Conservation (phyloP, 2,113 vertebrate species). For the Toxotes chatareus region DNA sequence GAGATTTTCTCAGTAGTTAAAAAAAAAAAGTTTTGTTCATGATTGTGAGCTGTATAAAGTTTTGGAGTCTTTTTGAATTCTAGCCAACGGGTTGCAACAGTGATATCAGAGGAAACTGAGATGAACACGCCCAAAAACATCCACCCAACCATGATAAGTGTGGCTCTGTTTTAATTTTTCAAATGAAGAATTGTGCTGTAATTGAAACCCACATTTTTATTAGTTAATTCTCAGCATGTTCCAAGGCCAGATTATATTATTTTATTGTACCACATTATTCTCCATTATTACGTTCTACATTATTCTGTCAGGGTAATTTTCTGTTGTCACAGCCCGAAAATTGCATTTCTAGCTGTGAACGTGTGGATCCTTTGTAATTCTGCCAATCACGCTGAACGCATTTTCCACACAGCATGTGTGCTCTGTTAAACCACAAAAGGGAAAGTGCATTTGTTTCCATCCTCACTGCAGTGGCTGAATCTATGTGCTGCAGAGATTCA, state of each 20-base stretch:
- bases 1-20: no score
- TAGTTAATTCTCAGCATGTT: neutral
- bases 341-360: conserved; percentile 14
- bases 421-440: conserved; percentile 8
- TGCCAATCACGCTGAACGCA: neutral
- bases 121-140: neutral
- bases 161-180: neutral
- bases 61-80: neutral
- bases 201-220: conserved; percentile 4
- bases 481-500: conserved; percentile 4
- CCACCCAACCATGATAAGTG: neutral
- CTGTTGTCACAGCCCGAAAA: conserved; percentile 11
- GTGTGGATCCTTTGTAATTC: conserved; percentile 15
- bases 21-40: neutral
- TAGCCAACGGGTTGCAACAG: no score
- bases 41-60: neutral
- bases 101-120: neutral
- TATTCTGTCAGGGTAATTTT: conserved; percentile 14
- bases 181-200: neutral
- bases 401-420: conserved; percentile 39
- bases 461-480: neutral
- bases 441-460: conserved; percentile 11
- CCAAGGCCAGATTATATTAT: neutral
- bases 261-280: neutral
- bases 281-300: neutral